Conservation (phyloP, 2,888 invertebrate genomes). For the Hyposoter didymator region DNA sequence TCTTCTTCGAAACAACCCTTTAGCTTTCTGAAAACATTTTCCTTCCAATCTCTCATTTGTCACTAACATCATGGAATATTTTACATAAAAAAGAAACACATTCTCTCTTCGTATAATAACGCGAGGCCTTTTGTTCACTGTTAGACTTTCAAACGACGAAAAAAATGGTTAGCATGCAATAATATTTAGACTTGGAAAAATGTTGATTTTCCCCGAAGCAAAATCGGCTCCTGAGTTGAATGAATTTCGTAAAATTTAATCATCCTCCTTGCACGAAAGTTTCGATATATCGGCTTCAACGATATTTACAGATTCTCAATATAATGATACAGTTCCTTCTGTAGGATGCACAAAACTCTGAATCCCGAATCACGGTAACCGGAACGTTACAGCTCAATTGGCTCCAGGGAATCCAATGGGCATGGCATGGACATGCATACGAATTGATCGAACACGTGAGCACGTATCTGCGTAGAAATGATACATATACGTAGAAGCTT, state of each 20-base stretch:
- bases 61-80: not conserved
- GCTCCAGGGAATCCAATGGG: constrained; percentile 8
- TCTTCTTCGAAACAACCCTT: constrained; percentile 30
- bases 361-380: constrained; percentile 37
- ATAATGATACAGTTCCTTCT: not conserved
- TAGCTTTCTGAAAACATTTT: constrained; percentile 20
- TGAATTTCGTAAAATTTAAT: not conserved
- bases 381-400: constrained; percentile 23
- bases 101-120: not conserved
- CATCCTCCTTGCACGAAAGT: not conserved
- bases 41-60: constrained; percentile 12
- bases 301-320: not conserved
- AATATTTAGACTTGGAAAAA: not conserved
- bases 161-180: too few species aligned
- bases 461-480: not conserved
- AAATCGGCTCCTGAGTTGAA: not conserved
- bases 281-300: not conserved
- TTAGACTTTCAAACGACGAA: not conserved
- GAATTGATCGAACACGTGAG: constrained; percentile 49
- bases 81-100: not conserved
- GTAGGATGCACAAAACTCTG: constrained; percentile 25
- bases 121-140: not conserved
- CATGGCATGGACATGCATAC: constrained; percentile 41
- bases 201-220: not conserved
- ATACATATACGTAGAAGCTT: not conserved